Evolutionary conservation across 2,888 invertebrate genomes (phyloP), one percentile per base, ranked within the genome.

Genomic region (Drosophila planitibia): DNA sequence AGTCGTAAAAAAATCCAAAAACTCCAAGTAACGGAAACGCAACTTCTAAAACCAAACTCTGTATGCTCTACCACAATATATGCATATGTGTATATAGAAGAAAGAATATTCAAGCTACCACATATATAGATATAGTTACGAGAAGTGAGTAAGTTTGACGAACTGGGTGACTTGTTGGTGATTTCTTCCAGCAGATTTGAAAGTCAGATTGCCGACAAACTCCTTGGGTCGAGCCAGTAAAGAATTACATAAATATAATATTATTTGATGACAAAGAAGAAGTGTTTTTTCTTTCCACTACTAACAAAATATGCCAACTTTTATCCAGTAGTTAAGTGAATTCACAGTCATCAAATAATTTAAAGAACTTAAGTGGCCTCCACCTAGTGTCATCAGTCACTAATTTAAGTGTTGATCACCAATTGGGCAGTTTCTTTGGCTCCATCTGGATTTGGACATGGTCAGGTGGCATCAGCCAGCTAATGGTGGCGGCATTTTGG

Each of bases 381-480:
- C 19, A n/a, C 1, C 30, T 14, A n/a, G 16, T 9, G 14, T n/a
- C 9, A 51, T 28, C 12, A 25, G 28, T 7, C 47, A n/a, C 9
- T 32, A 19, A 33, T 33, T 14, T 2, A 16, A 6, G 28, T 44
- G 25, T 33, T 33, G n/a, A 62, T 44, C 22, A 14, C 1, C 47
- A 14, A 28, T 35, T 37, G 49, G 32, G 14, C 22, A 14, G 9
- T 39, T 14, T 39, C 7, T 28, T 28, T 39, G 28, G 39, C 14
- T 30, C 28, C 14, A 22, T 22, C 16, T 25, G 22, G 32, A 22
- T 37, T 47, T 16, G 37, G 64, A 53, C 39, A 33, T 54, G 37
- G 65, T 9, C 77, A 78, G 70, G 57, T 70, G 70, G 9, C 41
- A 55, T 53, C 53, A 44, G 58, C 22, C 69, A 77, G 78, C 74